phyloP scores from a whole-genome alignment of 2,888 invertebrate genomes.

The Xestoiulus laeticollis region DNA sequence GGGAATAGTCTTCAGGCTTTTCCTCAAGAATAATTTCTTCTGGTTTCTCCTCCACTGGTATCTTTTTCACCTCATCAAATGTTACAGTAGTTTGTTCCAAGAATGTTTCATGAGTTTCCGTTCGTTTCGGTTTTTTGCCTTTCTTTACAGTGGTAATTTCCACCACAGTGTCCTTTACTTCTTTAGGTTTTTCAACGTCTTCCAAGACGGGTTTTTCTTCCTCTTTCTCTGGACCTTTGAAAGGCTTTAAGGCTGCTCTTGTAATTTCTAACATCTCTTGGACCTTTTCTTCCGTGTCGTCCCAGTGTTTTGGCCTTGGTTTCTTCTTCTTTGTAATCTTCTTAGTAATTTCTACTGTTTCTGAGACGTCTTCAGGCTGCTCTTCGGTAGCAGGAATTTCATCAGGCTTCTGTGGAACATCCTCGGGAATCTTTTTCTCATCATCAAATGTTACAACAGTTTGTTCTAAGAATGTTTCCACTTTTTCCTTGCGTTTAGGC shows the following conservation, averaged over 20 bases:
- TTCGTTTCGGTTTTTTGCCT: slow-evolving; percentile 45
- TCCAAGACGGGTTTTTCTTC: too few species aligned
- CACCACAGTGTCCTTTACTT: too few species aligned
- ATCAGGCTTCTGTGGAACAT: background rate
- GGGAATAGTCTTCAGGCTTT: slow-evolving; percentile 32
- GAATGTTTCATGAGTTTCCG: background rate
- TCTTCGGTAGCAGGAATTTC: slow-evolving; percentile 43
- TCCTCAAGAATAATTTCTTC: slow-evolving; percentile 6
- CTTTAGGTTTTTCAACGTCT: too few species aligned
- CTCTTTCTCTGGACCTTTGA: background rate
- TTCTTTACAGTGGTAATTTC: too few species aligned
- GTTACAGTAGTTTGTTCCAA: background rate
- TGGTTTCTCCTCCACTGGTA: slow-evolving; percentile 7
- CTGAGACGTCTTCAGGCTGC: slow-evolving; percentile 43
- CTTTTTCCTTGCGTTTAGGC: slow-evolving; percentile 16
- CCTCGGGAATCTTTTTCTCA: background rate
- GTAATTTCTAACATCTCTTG: background rate
- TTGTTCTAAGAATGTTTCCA: background rate
- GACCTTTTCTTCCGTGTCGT: background rate
- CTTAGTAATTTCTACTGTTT: slow-evolving; percentile 36
- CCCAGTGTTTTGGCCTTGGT: slow-evolving; percentile 18
- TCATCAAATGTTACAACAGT: background rate
- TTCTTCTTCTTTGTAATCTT: slow-evolving; percentile 36
- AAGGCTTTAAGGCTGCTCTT: background rate
- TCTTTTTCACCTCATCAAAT: background rate